phyloP scores from a whole-genome alignment of 2,888 invertebrate species.

The Pharmacophagus antenor region DNA sequence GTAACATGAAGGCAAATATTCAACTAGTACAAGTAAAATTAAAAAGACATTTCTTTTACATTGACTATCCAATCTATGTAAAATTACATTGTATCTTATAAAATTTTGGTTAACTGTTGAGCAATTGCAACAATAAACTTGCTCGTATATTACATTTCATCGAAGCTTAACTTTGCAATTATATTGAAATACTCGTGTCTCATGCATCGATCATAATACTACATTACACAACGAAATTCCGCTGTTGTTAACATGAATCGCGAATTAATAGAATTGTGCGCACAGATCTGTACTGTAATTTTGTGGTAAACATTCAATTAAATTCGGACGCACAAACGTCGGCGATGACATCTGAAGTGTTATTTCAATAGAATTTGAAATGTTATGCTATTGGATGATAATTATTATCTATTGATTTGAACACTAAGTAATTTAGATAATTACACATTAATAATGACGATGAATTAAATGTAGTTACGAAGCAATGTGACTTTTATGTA shows the following conservation, averaged over 20 bases:
- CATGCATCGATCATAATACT: neutral
- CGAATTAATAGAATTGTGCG: conserved; percentile 7
- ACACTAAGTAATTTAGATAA: neutral
- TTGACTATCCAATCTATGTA: neutral
- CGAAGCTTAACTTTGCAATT: neutral
- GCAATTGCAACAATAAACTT: neutral
- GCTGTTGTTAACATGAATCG: neutral
- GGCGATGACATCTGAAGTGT: neutral
- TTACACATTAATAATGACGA: neutral
- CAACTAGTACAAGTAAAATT: too few species aligned
- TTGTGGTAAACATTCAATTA: neutral
- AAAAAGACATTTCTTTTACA: too few species aligned
- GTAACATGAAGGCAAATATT: too few species aligned
- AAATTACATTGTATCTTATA: neutral
- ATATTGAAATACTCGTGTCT: neutral
- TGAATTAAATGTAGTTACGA: neutral
- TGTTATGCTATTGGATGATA: neutral
- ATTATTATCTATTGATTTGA: neutral
- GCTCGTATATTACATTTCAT: neutral
- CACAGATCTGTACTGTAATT: neutral
- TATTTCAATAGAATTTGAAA: neutral
- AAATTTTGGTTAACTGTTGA: neutral
- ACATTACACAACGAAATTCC: neutral
- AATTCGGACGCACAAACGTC: neutral
- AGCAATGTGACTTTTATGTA: neutral